Conservation (phyloP, 2,888 invertebrate genomes). For the Meta bourneti region DNA sequence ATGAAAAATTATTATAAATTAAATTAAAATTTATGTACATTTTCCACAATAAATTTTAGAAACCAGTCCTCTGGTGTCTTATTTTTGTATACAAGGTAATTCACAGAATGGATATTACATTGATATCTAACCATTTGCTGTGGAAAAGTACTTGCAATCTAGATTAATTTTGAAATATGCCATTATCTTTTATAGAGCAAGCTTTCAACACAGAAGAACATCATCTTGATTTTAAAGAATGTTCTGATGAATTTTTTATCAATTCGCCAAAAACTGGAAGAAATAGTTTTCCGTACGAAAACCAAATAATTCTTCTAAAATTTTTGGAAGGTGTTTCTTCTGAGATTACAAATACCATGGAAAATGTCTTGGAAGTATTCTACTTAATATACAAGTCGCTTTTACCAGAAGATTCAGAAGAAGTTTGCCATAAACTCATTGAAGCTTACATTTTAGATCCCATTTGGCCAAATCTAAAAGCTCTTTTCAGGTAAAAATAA, state of each 20-base stretch:
- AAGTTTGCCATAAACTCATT: constrained; percentile 53
- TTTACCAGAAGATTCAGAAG: constrained; percentile 61
- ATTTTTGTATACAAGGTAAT: no score
- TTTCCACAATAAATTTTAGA: no score
- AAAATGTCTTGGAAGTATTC: constrained; percentile 53
- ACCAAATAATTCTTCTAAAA: constrained; percentile 20
- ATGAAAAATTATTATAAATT: no score
- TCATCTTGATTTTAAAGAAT: constrained; percentile 12
- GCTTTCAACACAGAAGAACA: constrained; percentile 6
- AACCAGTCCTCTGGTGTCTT: no score
- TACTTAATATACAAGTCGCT: constrained; percentile 59
- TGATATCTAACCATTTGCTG: no score
- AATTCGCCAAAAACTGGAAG: constrained; percentile 8
- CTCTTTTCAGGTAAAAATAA: constrained; percentile 52
- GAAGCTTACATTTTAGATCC: constrained; percentile 56
- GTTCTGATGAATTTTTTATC: constrained; percentile 23
- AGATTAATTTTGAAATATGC: no score
- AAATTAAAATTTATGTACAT: no score
- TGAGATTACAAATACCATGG: constrained; percentile 48
- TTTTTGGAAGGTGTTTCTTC: constrained; percentile 14
- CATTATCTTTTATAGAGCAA: constrained; percentile 2
- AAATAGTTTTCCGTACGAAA: constrained; percentile 9
- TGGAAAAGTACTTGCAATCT: no score
- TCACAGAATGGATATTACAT: no score
- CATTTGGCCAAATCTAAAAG: constrained; percentile 46